A percentile compares a stretch with the other conserved stretches of the same genome.
These are phyloP conservation scores for Eriosoma lanigerum DNA, from an alignment of 1,140 invertebrate species.

Conservation along the genomic window DNA sequence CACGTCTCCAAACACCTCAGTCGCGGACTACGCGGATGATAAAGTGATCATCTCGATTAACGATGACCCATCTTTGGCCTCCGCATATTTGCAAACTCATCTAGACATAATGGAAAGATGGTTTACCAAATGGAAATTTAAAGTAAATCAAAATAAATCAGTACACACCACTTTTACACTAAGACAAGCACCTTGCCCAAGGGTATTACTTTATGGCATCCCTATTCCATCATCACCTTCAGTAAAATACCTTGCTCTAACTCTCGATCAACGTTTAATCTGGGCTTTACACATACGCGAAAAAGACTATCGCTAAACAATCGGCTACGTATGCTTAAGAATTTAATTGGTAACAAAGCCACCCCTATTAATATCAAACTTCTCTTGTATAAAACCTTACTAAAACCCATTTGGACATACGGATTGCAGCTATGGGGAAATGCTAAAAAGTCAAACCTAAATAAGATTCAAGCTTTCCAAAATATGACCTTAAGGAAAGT, in stretches of 20 bases:
- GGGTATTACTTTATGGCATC: no score
- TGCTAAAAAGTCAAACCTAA: neutral
- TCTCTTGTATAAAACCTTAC: neutral
- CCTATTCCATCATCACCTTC: slow-evolving; percentile 12
- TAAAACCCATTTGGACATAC: neutral
- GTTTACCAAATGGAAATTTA: no score
- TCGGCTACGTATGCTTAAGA: neutral
- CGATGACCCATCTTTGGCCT: neutral
- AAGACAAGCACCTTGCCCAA: neutral
- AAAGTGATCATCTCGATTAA: neutral
- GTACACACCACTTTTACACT: neutral
- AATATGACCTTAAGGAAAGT: no score
- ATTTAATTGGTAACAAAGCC: neutral
- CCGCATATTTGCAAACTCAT: neutral
- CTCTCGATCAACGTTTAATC: neutral
- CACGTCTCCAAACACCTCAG: neutral
- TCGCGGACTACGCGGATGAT: neutral
- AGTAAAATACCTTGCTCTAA: slow-evolving; percentile 32
- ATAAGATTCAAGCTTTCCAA: no score
- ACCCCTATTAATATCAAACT: neutral
- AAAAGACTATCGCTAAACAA: neutral
- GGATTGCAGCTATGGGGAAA: neutral
- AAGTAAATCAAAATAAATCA: neutral
- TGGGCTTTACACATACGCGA: slow-evolving; percentile 28
- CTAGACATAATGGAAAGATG: neutral